phyloP scores from a whole-genome alignment of 2,113 vertebrate genomes.

The Seriola quinqueradiata region DNA sequence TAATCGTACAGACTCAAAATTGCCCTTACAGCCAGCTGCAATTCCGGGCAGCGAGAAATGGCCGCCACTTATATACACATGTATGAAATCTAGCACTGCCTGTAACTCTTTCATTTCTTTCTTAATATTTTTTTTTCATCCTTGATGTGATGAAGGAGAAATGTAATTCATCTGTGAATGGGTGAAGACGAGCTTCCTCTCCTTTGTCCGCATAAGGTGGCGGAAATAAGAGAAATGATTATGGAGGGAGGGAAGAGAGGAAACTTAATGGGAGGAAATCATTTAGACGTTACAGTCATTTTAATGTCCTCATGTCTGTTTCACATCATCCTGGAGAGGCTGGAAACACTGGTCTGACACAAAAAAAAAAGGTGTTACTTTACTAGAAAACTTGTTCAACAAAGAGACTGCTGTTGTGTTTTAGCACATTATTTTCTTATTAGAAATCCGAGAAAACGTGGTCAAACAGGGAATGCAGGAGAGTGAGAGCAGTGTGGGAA shows the following conservation, averaged over 20 bases:
- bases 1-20: slow-evolving; percentile 59
- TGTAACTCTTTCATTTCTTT: slow-evolving; percentile 65
- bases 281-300: slow-evolving; percentile 83
- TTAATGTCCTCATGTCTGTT: slow-evolving; percentile 82
- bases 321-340: slow-evolving; percentile 74
- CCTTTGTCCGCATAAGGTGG: slow-evolving; percentile 67
- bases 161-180: slow-evolving; percentile 82
- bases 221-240: slow-evolving; percentile 85
- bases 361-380: slow-evolving; percentile 47
- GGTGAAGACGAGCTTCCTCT: slow-evolving; percentile 74
- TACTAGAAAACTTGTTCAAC: slow-evolving; percentile 37
- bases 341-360: slow-evolving; percentile 34
- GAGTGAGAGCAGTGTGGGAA: background rate
- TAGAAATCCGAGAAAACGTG: slow-evolving; percentile 1
- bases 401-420: background rate
- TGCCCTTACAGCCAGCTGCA: slow-evolving; percentile 26
- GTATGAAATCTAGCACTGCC: slow-evolving; percentile 66
- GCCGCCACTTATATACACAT: slow-evolving; percentile 67
- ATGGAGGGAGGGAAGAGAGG: slow-evolving; percentile 73
- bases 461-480: slow-evolving; percentile 2
- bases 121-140: slow-evolving; percentile 65
- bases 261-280: slow-evolving; percentile 85
- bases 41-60: slow-evolving; percentile 51
- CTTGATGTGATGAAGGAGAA: slow-evolving; percentile 76
- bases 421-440: slow-evolving; percentile 23